Base-by-base conservation (phyloP, 1,140 invertebrate species). In the Lordiphosa clarofinis region DNA sequence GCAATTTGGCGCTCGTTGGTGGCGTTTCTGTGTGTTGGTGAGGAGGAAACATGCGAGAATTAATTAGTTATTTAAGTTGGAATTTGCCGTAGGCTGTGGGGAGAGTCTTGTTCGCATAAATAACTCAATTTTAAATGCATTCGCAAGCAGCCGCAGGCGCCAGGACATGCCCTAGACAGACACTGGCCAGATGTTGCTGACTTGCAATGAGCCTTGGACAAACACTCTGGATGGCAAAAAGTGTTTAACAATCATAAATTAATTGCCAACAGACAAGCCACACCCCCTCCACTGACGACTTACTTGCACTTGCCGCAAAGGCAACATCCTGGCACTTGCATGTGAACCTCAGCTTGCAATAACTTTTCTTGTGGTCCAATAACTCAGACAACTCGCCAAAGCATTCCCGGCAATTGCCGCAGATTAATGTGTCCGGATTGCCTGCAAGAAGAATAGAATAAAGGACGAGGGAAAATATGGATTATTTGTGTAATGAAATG, bases 351-450 rank as follows among this genome's bases (percentile, higher is more conserved):
- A 96, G 91, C 90, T 95, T 95, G 90, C 95, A 96, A 89, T 95
- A 95, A 67, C 92, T 92, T 88, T 95, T 94, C 90, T 96, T 96
- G 91, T 96, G 95, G 79, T 96, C 94, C 68, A 96, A 92, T 74
- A 96, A 91, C 76, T 95, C 94, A 79, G 94, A 93, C 31, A 96
- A 91, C 71, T 95, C 94, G 46, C 93, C 92, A 89, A 96, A 96
- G 90, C 94, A 93, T 90, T 95, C 94, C 73, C 95, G 91, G 89
- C 95, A 96, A 89, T 95, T 96, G 61, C 95, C 95, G 89, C 95
- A 96, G 81, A 96, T 96, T 87, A 96, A 91, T 87, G 96, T 95
- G 89, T 96, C 95, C 69, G 94, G 94, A 90, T 94, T 95, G 90
- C 94, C 94, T 95, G 90, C 1, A 91, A 91, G 42, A 42, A 47